Evolutionary conservation across 2,888 invertebrate genomes (phyloP).

Genomic region (Marasmarcha lunaedactyla): DNA sequence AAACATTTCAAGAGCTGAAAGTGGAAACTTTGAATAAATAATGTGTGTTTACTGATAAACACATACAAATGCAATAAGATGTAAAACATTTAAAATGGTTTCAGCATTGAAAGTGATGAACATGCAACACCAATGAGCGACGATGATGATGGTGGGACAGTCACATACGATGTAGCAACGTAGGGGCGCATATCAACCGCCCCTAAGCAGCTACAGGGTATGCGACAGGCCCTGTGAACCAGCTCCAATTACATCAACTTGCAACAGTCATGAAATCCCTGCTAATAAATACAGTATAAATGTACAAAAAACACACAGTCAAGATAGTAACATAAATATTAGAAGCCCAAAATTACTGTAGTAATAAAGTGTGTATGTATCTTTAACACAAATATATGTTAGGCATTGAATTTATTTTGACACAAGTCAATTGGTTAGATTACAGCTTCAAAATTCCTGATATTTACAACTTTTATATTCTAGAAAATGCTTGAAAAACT

Average conservation of each 20-base stretch:
- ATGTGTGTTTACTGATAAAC: slow-evolving; percentile 1
- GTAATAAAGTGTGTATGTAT: too few species aligned
- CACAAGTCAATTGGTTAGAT: too few species aligned
- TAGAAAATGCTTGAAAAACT: too few species aligned
- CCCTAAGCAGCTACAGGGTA: slow-evolving; percentile 70
- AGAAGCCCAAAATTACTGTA: too few species aligned
- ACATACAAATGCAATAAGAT: too few species aligned
- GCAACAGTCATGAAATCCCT: slow-evolving; percentile 5
- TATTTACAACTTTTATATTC: too few species aligned
- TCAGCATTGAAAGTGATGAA: slow-evolving; percentile 1
- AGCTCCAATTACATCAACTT: slow-evolving; percentile 8
- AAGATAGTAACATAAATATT: too few species aligned
- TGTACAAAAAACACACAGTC: too few species aligned
- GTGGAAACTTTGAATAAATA: slow-evolving; percentile 2
- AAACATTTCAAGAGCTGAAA: slow-evolving; percentile 88
- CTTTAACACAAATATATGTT: too few species aligned
- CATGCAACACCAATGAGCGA: slow-evolving; percentile 13
- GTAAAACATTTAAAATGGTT: too few species aligned
- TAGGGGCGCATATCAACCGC: slow-evolving; percentile 48
- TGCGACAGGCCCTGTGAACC: slow-evolving; percentile 26
- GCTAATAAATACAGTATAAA: neutral
- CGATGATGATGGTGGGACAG: slow-evolving; percentile 22
- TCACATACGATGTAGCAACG: slow-evolving; percentile 51
- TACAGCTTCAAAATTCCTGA: too few species aligned
- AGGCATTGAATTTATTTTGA: too few species aligned